Evolutionary conservation across 1,140 invertebrate genomes (phyloP).

Genomic region (Drosophila sturtevanti): DNA sequence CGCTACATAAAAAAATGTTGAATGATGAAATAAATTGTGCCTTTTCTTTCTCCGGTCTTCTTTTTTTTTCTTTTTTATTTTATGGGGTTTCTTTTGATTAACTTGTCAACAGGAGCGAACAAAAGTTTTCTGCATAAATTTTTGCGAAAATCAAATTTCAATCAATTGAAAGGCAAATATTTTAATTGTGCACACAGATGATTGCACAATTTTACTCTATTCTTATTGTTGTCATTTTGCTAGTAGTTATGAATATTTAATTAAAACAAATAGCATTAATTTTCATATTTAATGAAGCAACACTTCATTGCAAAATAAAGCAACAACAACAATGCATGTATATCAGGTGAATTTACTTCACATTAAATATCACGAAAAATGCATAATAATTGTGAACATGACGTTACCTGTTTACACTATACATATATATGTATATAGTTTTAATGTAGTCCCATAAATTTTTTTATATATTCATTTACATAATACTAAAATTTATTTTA

Average conservation of each 20-base stretch:
- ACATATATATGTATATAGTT: too few species aligned
- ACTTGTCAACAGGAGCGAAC: slow-evolving; percentile 29
- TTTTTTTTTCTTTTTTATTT: slow-evolving; percentile 16
- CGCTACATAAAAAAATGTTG: slow-evolving; percentile 63
- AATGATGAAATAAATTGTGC: slow-evolving; percentile 54
- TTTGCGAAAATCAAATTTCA: slow-evolving; percentile 44
- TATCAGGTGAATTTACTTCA: slow-evolving; percentile 27
- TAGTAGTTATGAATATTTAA: slow-evolving; percentile 66
- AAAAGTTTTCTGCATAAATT: slow-evolving; percentile 58
- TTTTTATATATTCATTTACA: too few species aligned
- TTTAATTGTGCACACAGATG: background rate
- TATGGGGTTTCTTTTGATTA: slow-evolving; percentile 48
- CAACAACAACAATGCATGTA: slow-evolving; percentile 1
- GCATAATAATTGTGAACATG: background rate
- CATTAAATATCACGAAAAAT: slow-evolving; percentile 26
- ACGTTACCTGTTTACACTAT: too few species aligned
- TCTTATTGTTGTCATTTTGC: slow-evolving; percentile 22
- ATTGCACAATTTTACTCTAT: slow-evolving; percentile 7
- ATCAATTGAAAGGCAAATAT: slow-evolving; percentile 5
- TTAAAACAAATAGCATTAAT: slow-evolving; percentile 68
- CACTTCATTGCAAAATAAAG: slow-evolving; percentile 62
- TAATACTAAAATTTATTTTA: too few species aligned
- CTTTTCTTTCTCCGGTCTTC: background rate
- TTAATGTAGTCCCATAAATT: too few species aligned
- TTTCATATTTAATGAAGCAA: slow-evolving; percentile 78